A percentile compares a stretch with the other conserved stretches of the same genome.
Evolutionary conservation across 1,140 invertebrate species (phyloP).

Genomic region (Chrysomallon squamiferum): DNA sequence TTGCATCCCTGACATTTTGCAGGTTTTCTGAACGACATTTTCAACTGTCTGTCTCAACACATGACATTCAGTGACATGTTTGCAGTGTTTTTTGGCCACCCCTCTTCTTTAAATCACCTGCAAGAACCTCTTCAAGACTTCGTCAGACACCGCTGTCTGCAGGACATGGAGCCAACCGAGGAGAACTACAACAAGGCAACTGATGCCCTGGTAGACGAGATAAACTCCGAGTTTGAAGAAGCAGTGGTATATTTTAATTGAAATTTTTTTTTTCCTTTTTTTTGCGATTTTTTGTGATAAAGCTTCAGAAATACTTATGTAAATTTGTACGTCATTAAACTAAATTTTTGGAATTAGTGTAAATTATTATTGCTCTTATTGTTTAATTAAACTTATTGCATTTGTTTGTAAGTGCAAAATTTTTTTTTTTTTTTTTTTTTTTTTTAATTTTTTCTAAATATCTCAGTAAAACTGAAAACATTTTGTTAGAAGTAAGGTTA

Average conservation of each 20-base stretch:
- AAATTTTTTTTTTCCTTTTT: neutral
- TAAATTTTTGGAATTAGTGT: too few species aligned
- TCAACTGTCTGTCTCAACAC: conserved; percentile 49
- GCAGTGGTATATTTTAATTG: conserved; percentile 23
- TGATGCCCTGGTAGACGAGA: conserved; percentile 27
- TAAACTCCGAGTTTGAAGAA: conserved; percentile 27
- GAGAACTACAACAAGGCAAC: conserved; percentile 44
- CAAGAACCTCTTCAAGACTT: conserved; percentile 53
- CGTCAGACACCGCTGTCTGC: conserved; percentile 48
- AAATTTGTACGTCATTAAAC: too few species aligned
- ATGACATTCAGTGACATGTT: conserved; percentile 65
- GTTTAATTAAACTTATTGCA: too few species aligned
- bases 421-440: too few species aligned
- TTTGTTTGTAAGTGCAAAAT: too few species aligned
- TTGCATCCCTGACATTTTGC: too few species aligned
- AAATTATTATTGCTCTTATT: too few species aligned
- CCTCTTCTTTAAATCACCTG: conserved; percentile 46
- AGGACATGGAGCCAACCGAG: conserved; percentile 38
- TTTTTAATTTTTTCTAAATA: too few species aligned
- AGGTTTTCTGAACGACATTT: conserved; percentile 52
- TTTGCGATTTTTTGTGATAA: too few species aligned
- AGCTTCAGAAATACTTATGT: too few species aligned
- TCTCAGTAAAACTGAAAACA: too few species aligned
- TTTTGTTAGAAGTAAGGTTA: too few species aligned
- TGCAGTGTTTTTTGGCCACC: conserved; percentile 61